Evolutionary conservation across 2,113 vertebrate genomes (phyloP).

Genomic region (Zosterops borbonicus): DNA sequence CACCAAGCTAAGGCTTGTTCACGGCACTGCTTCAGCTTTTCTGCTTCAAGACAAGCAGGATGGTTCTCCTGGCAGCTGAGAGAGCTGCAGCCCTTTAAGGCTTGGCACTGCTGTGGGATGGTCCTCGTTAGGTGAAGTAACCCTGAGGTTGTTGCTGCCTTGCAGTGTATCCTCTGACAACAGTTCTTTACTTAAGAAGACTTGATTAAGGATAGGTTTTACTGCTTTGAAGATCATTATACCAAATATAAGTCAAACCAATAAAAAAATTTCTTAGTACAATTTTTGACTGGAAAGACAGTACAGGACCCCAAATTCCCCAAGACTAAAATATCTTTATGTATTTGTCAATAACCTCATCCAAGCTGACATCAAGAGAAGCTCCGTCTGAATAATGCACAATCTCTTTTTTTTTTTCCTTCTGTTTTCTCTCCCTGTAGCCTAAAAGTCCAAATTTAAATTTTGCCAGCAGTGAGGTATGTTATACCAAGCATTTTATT

Average conservation of each 20-base stretch:
- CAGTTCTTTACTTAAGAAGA: not conserved
- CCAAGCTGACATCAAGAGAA: not conserved
- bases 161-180: not conserved
- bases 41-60: not conserved
- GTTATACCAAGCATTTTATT: not conserved
- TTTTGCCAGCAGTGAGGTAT: not conserved
- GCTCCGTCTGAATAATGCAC: not conserved
- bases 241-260: slow-evolving; percentile 53
- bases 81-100: not conserved
- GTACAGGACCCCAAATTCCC: not conserved
- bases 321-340: not conserved
- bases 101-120: not conserved
- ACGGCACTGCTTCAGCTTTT: not conserved
- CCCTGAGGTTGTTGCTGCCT: not conserved
- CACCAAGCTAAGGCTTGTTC: not conserved
- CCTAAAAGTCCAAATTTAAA: not conserved
- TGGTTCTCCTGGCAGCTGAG: not conserved
- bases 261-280: not conserved
- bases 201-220: slow-evolving; percentile 8
- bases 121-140: slow-evolving; percentile 43
- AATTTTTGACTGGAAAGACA: not conserved
- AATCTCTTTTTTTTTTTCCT: not conserved
- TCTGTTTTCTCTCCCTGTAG: not conserved
- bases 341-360: slow-evolving; percentile 1
- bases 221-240: slow-evolving; percentile 47